phyloP scores from a whole-genome alignment of 2,113 vertebrate genomes.

The Stegastes partitus region DNA sequence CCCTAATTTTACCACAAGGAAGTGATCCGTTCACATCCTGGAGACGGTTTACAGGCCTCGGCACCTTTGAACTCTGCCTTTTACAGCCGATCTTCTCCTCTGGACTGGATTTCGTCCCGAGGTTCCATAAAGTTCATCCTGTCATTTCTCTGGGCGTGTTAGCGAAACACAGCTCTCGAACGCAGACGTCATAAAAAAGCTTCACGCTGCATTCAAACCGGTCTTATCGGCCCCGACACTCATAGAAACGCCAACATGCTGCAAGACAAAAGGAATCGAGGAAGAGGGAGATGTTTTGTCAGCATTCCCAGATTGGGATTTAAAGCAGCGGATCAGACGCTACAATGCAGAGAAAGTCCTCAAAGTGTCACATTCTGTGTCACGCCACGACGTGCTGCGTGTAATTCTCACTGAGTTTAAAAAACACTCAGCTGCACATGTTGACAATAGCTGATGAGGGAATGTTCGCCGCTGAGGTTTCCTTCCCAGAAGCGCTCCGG shows the following conservation, averaged over 20 bases:
- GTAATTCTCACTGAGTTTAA: conserved; percentile 18
- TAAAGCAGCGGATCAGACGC: conserved; percentile 13
- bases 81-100: conserved; percentile 12
- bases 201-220: conserved; percentile 13
- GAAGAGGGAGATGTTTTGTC: conserved; percentile 45
- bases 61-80: background rate
- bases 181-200: conserved; percentile 8
- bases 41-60: background rate
- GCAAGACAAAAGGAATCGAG: conserved; percentile 22
- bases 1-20: conserved; percentile 22
- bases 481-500: conserved; percentile 23
- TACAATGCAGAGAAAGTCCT: conserved; percentile 37
- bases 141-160: conserved; percentile 11
- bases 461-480: conserved; percentile 22
- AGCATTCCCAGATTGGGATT: conserved; percentile 60
- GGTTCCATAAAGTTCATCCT: conserved; percentile 10
- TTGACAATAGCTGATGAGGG: conserved; percentile 57
- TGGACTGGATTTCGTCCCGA: conserved; percentile 4
- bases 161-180: conserved; percentile 11
- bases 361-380: conserved; percentile 50
- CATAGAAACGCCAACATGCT: conserved; percentile 16
- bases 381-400: conserved; percentile 16
- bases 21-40: conserved; percentile 34
- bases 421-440: conserved; percentile 20
- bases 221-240: conserved; percentile 45